phyloP scores from a whole-genome alignment of 2,797 vertebrate species.

The Podarcis siculus region DNA sequence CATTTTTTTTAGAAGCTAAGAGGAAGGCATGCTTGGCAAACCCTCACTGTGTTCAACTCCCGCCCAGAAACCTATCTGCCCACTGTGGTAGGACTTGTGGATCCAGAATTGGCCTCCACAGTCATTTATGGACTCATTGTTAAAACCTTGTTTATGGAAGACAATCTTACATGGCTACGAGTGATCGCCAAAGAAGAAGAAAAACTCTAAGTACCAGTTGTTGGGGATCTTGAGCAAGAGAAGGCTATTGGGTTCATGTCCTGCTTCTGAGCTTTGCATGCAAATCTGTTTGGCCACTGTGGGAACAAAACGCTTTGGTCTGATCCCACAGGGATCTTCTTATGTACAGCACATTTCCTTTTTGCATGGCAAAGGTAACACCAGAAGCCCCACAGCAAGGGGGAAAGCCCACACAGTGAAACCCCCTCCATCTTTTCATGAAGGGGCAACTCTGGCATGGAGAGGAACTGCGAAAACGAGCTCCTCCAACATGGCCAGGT shows the following conservation, averaged over 20 bases:
- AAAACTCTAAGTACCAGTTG: background rate
- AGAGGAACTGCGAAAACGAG: background rate
- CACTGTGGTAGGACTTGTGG: too few relatives aligned
- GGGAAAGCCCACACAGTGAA: background rate
- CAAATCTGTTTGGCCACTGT: background rate
- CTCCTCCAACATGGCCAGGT: background rate
- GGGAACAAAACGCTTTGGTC: background rate
- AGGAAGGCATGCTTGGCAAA: too few relatives aligned
- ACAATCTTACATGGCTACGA: too few relatives aligned
- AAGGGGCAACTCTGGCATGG: too few relatives aligned
- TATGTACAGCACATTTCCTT: background rate
- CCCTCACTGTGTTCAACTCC: too few relatives aligned
- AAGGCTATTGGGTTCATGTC: background rate
- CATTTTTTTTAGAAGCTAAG: too few relatives aligned
- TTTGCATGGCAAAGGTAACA: background rate
- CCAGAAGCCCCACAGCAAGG: too few relatives aligned
- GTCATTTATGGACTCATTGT: too few relatives aligned
- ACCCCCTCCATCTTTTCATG: background rate
- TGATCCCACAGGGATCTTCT: background rate
- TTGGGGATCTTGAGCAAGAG: background rate
- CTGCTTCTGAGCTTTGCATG: background rate
- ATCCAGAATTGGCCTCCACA: too few relatives aligned
- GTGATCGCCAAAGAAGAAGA: too few relatives aligned
- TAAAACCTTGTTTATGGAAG: too few relatives aligned
- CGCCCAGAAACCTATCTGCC: too few relatives aligned